A percentile compares a stretch with the other conserved stretches of the same genome.
Conservation (phyloP, 1,140 invertebrate genomes). For the Hetaerina americana region DNA sequence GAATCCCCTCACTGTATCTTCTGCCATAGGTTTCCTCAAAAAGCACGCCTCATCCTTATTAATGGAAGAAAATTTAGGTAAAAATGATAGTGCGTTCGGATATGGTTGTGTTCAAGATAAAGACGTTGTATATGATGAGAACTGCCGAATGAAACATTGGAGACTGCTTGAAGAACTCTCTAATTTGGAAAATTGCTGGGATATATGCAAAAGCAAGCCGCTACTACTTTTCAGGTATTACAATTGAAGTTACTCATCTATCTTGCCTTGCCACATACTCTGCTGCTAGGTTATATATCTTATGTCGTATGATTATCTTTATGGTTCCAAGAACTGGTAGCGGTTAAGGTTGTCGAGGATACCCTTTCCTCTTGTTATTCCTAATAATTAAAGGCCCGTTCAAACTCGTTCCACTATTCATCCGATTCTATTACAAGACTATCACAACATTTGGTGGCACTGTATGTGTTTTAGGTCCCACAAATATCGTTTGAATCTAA, state of each 20-base stretch:
- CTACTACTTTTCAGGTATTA: background rate
- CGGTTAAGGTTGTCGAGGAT: no score
- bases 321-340: no score
- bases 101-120: background rate
- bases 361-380: no score
- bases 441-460: no score
- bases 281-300: no score
- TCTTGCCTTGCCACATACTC: no score
- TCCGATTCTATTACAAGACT: no score
- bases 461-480: slow-evolving; percentile 35
- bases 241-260: no score
- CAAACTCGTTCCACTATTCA: no score
- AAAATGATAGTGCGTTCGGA: background rate
- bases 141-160: background rate
- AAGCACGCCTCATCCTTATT: background rate
- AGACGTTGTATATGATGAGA: background rate
- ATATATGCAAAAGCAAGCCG: background rate
- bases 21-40: background rate
- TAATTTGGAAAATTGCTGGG: background rate
- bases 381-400: no score
- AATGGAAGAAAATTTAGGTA: background rate
- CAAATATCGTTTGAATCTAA: slow-evolving; percentile 53
- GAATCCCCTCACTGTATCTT: background rate
- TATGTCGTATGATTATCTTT: no score
- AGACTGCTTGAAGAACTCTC: background rate